Evolutionary conservation across 2,113 vertebrate species (phyloP), one percentile per base, ranked within the genome.

Genomic region (Oncorhynchus clarkii): DNA sequence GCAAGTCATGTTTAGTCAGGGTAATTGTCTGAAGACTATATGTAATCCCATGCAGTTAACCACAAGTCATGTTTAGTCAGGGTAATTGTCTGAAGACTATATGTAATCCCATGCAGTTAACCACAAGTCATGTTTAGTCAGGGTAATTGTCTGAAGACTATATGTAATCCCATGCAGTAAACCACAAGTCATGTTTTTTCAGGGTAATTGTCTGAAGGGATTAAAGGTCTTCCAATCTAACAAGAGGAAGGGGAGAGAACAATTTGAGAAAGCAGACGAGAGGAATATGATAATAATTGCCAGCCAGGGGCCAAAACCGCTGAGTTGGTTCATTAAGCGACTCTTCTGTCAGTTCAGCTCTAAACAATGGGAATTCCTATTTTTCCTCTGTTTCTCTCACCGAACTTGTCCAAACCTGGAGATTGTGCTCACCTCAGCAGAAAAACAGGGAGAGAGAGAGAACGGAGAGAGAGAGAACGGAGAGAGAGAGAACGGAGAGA

Each of bases 371-470:
- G 18, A 64, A 62, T 45, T 34, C 13, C 60, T 73, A 73, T 12
- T 3, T 34, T 6, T 62, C 59, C 31, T 34, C 39, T 16, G 11
- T 57, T 26, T 9, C 22, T 27, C 26, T 20, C 18, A 12, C 14
- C 16, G 34, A 11, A 31, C 14, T 26, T 29, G 45, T 71, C 24
- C 12, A 59, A 13, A 11, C 20, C 27, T 62, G 18, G 51, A 18
- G 39, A 34, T 45, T 60, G 54, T 62, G 59, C 71, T 45, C 4
- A 65, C 20, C 57, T 73, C 71, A 45, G 39, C 71, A 45, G 39
- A 49, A 45, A 12, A 24, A 24, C 34, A 70, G 68, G 12, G 45
- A 70, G 11, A n/a, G 20, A 22, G 8, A 14, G 31, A 5, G 31
- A 1, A n/a, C n/a, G n/a, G 7, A 39, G 34, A 8, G 7, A 39